phyloP scores from a whole-genome alignment of 2,797 vertebrate species.

The Bucorvus abyssinicus region DNA sequence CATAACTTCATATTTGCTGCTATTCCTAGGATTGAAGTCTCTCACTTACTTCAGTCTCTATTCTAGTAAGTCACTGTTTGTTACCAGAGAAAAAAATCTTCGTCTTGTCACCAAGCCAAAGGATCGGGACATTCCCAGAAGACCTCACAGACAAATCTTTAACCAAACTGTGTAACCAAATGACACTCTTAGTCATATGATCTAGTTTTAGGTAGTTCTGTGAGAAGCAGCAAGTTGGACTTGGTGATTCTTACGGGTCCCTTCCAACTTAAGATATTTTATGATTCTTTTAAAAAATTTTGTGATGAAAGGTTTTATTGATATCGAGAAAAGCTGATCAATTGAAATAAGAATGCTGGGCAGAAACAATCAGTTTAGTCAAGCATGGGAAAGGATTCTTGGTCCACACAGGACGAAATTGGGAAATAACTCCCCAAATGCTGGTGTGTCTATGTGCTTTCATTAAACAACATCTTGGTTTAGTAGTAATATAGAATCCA shows the following conservation, averaged over 20 bases:
- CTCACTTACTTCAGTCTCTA: neutral
- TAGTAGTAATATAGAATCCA: neutral
- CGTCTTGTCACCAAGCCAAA: neutral
- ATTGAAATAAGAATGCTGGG: neutral
- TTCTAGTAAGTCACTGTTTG: neutral
- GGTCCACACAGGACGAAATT: neutral
- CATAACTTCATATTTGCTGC: conserved; percentile 31
- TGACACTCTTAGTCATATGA: neutral
- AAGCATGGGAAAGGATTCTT: neutral
- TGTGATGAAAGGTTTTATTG: neutral
- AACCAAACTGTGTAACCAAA: neutral
- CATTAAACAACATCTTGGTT: neutral
- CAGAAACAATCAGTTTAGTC: neutral
- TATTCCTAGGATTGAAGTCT: conserved; percentile 25
- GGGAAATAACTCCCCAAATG: neutral
- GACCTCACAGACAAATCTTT: neutral
- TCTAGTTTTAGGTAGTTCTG: neutral
- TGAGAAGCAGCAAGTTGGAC: neutral
- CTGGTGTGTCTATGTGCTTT: neutral
- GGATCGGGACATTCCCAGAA: neutral
- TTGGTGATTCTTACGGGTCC: neutral
- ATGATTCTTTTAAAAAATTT: neutral
- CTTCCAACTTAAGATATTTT: neutral
- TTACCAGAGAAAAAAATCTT: conserved; percentile 28
- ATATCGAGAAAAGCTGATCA: neutral